Evolutionary conservation across 2,888 invertebrate genomes (phyloP).

Genomic region (Mythimna pallens): DNA sequence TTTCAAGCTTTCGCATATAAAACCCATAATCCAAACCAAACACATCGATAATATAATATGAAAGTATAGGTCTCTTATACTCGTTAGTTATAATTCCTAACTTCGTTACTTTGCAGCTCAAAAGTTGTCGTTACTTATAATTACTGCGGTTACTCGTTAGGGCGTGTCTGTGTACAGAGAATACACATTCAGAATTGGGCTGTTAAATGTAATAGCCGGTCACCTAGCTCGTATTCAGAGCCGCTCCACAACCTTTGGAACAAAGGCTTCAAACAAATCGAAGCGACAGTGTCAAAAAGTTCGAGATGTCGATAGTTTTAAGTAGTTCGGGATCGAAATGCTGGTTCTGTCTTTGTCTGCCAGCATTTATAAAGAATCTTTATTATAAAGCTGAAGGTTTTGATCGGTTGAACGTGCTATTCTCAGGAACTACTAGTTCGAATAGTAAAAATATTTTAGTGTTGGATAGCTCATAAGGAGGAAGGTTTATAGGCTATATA

Average conservation of each 20-base stretch:
- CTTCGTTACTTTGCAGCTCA: not conserved
- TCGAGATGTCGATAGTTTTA: constrained; percentile 10
- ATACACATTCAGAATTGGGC: constrained; percentile 28
- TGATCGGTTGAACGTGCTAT: too few relatives aligned
- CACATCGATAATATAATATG: not conserved
- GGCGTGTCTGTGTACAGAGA: constrained; percentile 42
- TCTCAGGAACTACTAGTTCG: too few relatives aligned
- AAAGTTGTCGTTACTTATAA: constrained; percentile 47
- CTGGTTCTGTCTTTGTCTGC: not conserved
- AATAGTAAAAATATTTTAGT: too few relatives aligned
- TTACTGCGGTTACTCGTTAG: constrained; percentile 53
- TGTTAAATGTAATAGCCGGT: constrained; percentile 46
- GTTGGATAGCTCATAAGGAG: too few relatives aligned
- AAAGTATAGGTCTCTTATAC: constrained; percentile 1
- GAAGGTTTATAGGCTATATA: too few relatives aligned
- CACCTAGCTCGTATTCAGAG: constrained; percentile 24
- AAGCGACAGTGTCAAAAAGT: constrained; percentile 1
- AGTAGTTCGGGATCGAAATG: not conserved
- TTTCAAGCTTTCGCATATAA: not conserved
- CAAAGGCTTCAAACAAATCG: constrained; percentile 11
- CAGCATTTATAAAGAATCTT: constrained; percentile 8
- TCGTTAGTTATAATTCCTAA: constrained; percentile 18
- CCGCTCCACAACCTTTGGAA: constrained; percentile 3
- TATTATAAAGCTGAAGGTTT: too few relatives aligned
- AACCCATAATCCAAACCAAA: not conserved